These are phyloP conservation scores for Andrena praecox DNA, from an alignment of 2,888 invertebrate species.

Conservation along the genomic window DNA sequence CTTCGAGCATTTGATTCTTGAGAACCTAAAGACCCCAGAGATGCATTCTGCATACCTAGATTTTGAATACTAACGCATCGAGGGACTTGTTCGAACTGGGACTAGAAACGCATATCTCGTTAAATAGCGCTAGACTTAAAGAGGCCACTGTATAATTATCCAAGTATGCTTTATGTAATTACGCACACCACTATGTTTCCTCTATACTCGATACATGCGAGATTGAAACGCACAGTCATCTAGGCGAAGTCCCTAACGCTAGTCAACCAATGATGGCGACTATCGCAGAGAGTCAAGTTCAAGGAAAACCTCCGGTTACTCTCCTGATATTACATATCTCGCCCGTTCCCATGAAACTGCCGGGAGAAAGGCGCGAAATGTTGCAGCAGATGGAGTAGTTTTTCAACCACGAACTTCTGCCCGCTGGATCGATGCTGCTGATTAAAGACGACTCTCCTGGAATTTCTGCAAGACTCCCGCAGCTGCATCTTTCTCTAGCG, in stretches of 20 bases:
- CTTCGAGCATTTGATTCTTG: background rate
- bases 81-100: no score
- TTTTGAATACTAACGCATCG: no score
- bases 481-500: no score
- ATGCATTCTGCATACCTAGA: background rate
- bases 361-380: conserved; percentile 44
- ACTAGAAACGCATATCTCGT: no score
- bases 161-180: no score
- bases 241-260: conserved; percentile 19
- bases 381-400: conserved; percentile 14
- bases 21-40: background rate
- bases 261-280: conserved; percentile 8
- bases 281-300: conserved; percentile 64
- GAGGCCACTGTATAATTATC: no score
- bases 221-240: conserved; percentile 8
- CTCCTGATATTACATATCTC: conserved; percentile 47
- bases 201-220: conserved; percentile 2
- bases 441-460: background rate
- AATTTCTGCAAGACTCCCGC: no score
- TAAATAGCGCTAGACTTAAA: no score
- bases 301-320: conserved; percentile 59
- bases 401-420: background rate
- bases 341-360: conserved; percentile 39
- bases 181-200: background rate
- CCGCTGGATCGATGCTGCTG: conserved; percentile 3